Conservation (phyloP, 2,888 invertebrate species). For the Cephus spinipes region DNA sequence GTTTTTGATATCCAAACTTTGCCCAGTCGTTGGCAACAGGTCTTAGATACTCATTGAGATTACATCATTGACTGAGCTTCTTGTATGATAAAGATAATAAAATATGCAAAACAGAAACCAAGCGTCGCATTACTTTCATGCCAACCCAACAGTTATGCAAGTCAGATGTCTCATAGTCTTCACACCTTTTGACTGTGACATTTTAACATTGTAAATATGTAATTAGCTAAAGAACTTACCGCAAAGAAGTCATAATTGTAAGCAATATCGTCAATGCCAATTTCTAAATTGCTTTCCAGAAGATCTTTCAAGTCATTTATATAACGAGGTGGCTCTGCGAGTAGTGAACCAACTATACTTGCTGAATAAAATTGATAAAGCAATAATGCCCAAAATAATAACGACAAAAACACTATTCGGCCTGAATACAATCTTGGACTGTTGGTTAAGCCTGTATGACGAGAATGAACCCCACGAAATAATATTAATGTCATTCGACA, state of each 20-base stretch:
- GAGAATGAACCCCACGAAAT: conserved; percentile 11
- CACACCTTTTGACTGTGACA: neutral
- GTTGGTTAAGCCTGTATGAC: conserved; percentile 65
- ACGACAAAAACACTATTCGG: conserved; percentile 51
- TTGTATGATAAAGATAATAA: too few species aligned
- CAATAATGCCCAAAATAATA: conserved; percentile 57
- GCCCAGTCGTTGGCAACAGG: too few species aligned
- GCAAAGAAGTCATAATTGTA: conserved; percentile 57
- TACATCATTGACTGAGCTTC: too few species aligned
- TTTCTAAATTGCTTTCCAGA: conserved; percentile 52
- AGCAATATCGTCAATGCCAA: conserved; percentile 56
- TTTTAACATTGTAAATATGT: neutral
- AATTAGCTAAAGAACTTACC: conserved; percentile 32
- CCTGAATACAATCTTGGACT: conserved; percentile 66
- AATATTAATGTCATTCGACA: neutral
- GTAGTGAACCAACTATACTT: conserved; percentile 58
- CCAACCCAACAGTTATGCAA: too few species aligned
- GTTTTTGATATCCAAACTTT: too few species aligned
- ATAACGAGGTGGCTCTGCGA: conserved; percentile 54
- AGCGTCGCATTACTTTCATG: too few species aligned
- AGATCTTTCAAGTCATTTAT: conserved; percentile 56
- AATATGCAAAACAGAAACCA: too few species aligned
- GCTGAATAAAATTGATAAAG: conserved; percentile 63
- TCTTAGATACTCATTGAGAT: too few species aligned
- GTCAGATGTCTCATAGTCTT: neutral